Percentiles rank a stretch among this genome's conserved stretches.
Conservation (phyloP, 2,888 invertebrate genomes). For the Leptinotarsa tumamoca region DNA sequence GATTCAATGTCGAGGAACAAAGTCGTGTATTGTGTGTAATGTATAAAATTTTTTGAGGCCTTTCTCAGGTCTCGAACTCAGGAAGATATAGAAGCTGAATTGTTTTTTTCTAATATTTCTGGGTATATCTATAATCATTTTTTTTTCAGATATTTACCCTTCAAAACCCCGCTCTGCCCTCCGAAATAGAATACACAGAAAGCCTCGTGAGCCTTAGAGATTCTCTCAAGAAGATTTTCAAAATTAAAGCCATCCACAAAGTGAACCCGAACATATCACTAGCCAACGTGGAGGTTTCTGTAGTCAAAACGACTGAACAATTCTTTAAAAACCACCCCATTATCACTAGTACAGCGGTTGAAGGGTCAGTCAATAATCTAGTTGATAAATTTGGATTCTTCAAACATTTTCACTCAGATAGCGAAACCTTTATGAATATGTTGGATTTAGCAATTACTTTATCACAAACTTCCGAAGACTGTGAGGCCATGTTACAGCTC, state of each 20-base stretch:
- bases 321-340: conserved; percentile 65
- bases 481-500: conserved; percentile 54
- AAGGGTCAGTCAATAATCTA: conserved; percentile 47
- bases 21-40: too few relatives aligned
- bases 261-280: conserved; percentile 54
- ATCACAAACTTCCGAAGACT: conserved; percentile 56
- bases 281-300: conserved; percentile 72
- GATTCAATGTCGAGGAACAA: too few relatives aligned
- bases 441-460: conserved; percentile 60
- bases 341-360: conserved; percentile 54
- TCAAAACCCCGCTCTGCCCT: conserved; percentile 73
- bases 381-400: conserved; percentile 50
- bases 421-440: conserved; percentile 64
- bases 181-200: conserved; percentile 78
- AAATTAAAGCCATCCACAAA: conserved; percentile 60
- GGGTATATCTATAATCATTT: neutral
- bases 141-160: conserved; percentile 76
- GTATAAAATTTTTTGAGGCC: too few relatives aligned
- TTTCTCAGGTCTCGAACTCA: too few relatives aligned
- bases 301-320: conserved; percentile 73
- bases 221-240: conserved; percentile 58
- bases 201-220: conserved; percentile 69
- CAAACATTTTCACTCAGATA: conserved; percentile 58
- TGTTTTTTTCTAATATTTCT: too few relatives aligned
- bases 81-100: too few relatives aligned